Conservation (phyloP, 64 coral and sea anemone genomes). For the Hydrozoanthus tunicans region DNA sequence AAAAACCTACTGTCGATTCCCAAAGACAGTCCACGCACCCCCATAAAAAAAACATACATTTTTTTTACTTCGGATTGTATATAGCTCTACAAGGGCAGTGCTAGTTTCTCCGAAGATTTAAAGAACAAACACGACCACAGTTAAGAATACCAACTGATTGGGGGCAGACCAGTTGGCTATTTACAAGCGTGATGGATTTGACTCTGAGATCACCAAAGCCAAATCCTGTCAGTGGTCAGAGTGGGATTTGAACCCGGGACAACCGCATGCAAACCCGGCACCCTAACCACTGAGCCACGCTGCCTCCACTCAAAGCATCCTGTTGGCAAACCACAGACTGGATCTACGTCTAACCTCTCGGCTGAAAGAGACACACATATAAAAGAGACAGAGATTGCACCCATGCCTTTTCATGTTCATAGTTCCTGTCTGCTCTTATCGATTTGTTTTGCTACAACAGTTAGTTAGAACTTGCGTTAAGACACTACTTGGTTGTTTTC, state of each 20-base stretch:
- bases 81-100: no score
- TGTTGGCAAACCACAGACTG: neutral
- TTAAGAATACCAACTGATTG: no score
- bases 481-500: neutral
- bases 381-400: neutral
- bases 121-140: no score
- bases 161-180: no score
- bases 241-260: no score
- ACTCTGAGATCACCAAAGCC: no score
- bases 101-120: no score
- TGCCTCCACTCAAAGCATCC: neutral
- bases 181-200: no score
- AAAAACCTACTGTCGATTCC: neutral
- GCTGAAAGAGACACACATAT: neutral
- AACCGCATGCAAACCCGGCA: no score
- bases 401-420: neutral
- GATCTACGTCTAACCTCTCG: neutral
- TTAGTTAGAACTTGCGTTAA: neutral
- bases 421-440: neutral
- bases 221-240: no score
- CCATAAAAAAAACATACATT: neutral
- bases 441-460: neutral
- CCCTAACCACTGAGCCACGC: no score
- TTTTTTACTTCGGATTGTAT: no score
- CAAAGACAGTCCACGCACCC: neutral